These are phyloP conservation scores for Plebejus anna DNA, from an alignment of 2,888 invertebrate species.

Conservation along the genomic window DNA sequence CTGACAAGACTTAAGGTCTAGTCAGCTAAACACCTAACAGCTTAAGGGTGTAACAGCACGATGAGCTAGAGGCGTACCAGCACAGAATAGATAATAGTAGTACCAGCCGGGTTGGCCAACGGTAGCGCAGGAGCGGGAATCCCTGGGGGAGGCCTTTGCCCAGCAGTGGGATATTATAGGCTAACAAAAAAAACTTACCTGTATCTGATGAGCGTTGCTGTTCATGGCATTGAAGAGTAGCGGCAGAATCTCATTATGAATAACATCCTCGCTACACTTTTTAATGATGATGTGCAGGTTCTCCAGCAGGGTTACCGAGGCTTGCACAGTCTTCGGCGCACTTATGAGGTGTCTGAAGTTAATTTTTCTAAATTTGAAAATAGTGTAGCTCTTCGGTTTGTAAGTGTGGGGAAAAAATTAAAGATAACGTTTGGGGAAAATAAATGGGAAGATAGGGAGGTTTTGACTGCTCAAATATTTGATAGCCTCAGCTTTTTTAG, in stretches of 20 bases:
- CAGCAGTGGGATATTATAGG: no score
- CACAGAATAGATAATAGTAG: no score
- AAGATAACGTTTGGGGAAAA: neutral
- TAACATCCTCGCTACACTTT: constrained; percentile 90
- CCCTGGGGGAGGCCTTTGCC: no score
- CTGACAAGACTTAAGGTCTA: no score
- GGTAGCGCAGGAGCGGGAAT: no score
- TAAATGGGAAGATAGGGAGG: neutral
- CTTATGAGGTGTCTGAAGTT: constrained; percentile 84
- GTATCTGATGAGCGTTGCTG: constrained; percentile 92
- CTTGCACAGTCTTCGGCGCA: constrained; percentile 89
- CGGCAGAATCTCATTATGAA: constrained; percentile 90
- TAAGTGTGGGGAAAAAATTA: neutral
- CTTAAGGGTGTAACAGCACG: no score
- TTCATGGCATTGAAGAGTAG: constrained; percentile 93
- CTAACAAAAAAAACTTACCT: constrained; percentile 77
- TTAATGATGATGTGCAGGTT: constrained; percentile 93
- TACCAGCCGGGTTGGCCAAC: no score
- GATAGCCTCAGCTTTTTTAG: neutral
- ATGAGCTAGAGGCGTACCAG: no score
- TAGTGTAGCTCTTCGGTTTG: constrained; percentile 25
- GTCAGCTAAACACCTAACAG: no score
- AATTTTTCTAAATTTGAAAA: constrained; percentile 36
- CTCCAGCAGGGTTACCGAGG: constrained; percentile 92
- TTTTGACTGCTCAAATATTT: neutral